A percentile compares a stretch with the other conserved stretches of the same genome.
These are phyloP conservation scores for Carassius gibelio DNA, from an alignment of 2,113 vertebrate species.

Conservation along the genomic window DNA sequence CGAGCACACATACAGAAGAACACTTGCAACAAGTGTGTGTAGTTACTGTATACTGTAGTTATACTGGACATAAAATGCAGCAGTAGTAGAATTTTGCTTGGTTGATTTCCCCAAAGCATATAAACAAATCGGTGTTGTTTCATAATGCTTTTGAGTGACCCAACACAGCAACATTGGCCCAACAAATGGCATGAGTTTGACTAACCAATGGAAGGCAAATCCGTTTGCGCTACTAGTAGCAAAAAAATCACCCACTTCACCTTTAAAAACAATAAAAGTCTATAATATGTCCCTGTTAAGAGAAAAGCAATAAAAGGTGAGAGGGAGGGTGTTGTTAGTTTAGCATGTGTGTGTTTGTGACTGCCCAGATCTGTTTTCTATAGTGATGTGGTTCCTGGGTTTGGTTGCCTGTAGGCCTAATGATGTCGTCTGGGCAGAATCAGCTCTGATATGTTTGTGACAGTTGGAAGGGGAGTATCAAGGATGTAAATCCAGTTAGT, in stretches of 20 bases:
- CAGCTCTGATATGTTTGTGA: conserved; percentile 60
- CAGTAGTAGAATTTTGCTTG: background rate
- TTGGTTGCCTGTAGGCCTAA: conserved; percentile 50
- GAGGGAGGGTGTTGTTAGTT: conserved; percentile 46
- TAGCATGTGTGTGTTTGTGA: conserved; percentile 7
- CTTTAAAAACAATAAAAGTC: background rate
- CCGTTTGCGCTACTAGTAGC: background rate
- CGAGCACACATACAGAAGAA: background rate
- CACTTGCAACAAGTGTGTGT: background rate
- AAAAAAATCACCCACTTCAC: background rate
- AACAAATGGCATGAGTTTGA: background rate
- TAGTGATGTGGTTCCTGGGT: conserved; percentile 30
- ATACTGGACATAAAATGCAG: background rate
- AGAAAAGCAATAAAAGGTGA: background rate
- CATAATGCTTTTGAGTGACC: background rate
- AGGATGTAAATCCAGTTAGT: conserved; percentile 63
- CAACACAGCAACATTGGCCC: background rate
- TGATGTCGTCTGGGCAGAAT: conserved; percentile 60
- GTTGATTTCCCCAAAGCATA: background rate
- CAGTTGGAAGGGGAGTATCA: conserved; percentile 50
- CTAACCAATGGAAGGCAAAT: background rate
- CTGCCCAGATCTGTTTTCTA: conserved; percentile 5
- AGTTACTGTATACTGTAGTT: background rate
- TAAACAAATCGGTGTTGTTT: conserved; percentile 3
- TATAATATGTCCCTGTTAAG: background rate